Evolutionary conservation across 2,113 vertebrate species (phyloP).

Genomic region (Miniopterus natalensis): DNA sequence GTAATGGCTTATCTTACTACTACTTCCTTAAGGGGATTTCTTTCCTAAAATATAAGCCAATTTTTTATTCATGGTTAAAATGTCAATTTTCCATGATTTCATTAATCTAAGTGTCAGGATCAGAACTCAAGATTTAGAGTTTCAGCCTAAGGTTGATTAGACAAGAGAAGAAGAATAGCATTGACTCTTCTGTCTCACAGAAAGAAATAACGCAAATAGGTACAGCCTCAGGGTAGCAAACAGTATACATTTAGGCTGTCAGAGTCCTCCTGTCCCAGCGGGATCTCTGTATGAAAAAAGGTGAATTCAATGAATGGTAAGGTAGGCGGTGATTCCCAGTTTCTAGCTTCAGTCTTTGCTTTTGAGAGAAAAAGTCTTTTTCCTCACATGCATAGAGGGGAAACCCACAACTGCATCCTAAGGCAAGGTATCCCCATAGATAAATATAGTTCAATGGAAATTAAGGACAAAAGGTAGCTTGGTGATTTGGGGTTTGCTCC

Average conservation of each 20-base stretch:
- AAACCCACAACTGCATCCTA: neutral
- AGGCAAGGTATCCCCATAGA: conserved; percentile 6
- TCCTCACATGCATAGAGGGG: neutral
- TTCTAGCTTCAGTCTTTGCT: neutral
- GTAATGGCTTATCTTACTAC: neutral
- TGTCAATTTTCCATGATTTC: neutral
- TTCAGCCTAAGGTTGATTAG: neutral
- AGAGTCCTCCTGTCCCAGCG: neutral
- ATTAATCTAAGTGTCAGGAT: conserved; percentile 19
- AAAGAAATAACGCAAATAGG: conserved; percentile 61
- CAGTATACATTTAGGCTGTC: neutral
- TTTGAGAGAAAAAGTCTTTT: conserved; percentile 36
- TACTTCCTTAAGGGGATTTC: neutral
- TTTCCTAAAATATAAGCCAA: neutral
- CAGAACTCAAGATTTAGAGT: conserved; percentile 58
- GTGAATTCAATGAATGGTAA: neutral
- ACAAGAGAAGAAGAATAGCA: conserved; percentile 33
- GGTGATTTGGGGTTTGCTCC: conserved; percentile 60
- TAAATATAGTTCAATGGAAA: conserved; percentile 51
- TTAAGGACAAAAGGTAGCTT: conserved; percentile 68
- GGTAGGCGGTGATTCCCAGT: neutral
- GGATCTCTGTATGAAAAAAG: neutral
- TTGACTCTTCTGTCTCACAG: neutral
- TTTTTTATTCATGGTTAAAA: neutral
- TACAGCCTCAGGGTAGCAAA: neutral